Evolutionary conservation across 1,140 invertebrate species (phyloP).

Genomic region (Bombyx mandarina): DNA sequence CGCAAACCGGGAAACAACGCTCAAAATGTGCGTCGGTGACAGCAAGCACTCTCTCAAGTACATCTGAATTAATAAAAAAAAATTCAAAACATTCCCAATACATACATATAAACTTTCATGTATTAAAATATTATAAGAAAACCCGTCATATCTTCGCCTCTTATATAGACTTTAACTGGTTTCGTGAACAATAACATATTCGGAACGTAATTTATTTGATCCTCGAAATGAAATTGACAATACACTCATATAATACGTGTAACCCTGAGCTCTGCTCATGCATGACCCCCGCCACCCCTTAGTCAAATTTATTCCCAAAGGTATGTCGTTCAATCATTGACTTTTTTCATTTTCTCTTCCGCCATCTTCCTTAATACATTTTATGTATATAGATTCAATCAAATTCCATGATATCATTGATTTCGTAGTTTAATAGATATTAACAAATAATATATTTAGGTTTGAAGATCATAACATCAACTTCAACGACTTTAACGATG

Average conservation of each 20-base stretch:
- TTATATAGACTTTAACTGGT: background rate
- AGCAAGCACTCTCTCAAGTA: too few relatives aligned
- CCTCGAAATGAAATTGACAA: constrained; percentile 42
- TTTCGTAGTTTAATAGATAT: too few relatives aligned
- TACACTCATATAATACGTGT: constrained; percentile 44
- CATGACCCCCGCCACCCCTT: constrained; percentile 21
- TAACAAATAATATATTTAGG: too few relatives aligned
- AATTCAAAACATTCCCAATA: too few relatives aligned
- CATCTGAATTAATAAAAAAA: too few relatives aligned
- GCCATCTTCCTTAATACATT: constrained; percentile 30
- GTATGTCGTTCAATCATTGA: constrained; percentile 69
- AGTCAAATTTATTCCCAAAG: constrained; percentile 66
- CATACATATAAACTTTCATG: background rate
- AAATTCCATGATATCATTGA: background rate
- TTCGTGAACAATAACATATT: constrained; percentile 1
- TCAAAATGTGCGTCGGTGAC: too few relatives aligned
- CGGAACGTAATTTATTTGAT: constrained; percentile 4
- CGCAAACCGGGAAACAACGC: too few relatives aligned
- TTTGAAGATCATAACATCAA: too few relatives aligned
- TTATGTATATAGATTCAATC: too few relatives aligned
- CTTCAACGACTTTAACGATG: too few relatives aligned
- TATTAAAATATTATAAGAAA: background rate
- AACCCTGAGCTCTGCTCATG: constrained; percentile 9
- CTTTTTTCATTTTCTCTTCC: constrained; percentile 55
- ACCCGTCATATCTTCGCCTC: background rate